Base-by-base conservation (phyloP, 2,797 vertebrate species). In the Emys orbicularis region DNA sequence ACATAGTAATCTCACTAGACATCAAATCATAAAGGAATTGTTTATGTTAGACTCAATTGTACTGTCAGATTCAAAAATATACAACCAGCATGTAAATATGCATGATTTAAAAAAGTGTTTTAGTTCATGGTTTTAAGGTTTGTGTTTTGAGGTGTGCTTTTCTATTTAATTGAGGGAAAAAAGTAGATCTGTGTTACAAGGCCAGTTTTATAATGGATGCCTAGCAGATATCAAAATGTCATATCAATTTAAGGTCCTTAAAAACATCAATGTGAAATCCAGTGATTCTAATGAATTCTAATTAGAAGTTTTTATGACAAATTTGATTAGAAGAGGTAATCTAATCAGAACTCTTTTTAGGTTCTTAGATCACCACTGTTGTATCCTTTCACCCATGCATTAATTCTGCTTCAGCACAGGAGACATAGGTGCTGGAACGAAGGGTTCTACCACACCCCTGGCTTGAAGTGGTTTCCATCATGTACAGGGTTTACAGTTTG, bases 131-230 rank as follows among this genome's bases (percentile, higher is more conserved):
- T 31, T 86, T 50, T 27, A 81, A 4, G 47, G 18, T 65, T 80
- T 83, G 5, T 4, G 59, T 82, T 90, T 18, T 19, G 16, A 6
- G 59, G 13, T 25, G 16, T 9, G 3, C 88, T 59, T 74, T 94
- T 81, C 31, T 15, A 27, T 19, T 53, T 18, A 47, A 7, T 72
- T n/a, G 85, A 90, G 79, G 25, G 31, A 41, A 31, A 89, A n/a
- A 1, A 34, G 11, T 34, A 74, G 31, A 29, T 7, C 34, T 94
- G 74, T 52, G 57, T 5, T 1, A 0, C 57, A 57, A 52, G 21
- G 5, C 21, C 59, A 50, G 2, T 11, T 47, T 68, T 81, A 11
- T 0, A 81, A 79, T 12, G 8, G 2, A 65, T 79, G 57, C 41
- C 61, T 19, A 9, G 12, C 41, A 12, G 10, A 27, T 68, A 72